Conservation (phyloP, 2,113 vertebrate species). For the Gallinago paraguaiae region DNA sequence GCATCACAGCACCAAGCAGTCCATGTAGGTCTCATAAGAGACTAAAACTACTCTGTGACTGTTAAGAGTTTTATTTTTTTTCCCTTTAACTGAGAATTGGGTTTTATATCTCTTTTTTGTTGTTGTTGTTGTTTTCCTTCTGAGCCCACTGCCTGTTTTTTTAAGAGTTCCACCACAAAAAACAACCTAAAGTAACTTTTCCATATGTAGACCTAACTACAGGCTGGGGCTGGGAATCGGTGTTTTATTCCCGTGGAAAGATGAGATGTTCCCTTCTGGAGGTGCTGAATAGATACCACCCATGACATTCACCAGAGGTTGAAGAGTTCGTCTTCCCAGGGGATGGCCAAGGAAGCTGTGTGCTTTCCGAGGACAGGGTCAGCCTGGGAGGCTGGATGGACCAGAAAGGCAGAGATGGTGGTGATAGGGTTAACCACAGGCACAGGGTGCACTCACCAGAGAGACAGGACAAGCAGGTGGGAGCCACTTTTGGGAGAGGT, state of each 20-base stretch:
- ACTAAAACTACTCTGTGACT: neutral
- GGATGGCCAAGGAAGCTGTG: neutral
- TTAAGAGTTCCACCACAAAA: neutral
- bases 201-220: neutral
- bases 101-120: neutral
- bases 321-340: neutral
- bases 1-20: neutral
- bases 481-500: neutral
- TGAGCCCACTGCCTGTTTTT: neutral
- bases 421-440: neutral
- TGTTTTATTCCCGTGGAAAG: neutral
- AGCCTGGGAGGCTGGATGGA: neutral
- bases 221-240: neutral
- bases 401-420: neutral
- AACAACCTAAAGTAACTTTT: neutral
- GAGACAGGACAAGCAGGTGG: fast-evolving
- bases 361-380: neutral
- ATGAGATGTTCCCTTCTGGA: neutral
- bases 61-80: neutral
- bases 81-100: neutral
- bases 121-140: neutral
- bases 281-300: neutral
- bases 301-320: too few relatives aligned
- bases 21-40: neutral
- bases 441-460: too few relatives aligned